Evolutionary conservation across 2,888 invertebrate genomes (phyloP), one percentile per base, ranked within the genome.

Genomic region (Philhelius pedissequus): DNA sequence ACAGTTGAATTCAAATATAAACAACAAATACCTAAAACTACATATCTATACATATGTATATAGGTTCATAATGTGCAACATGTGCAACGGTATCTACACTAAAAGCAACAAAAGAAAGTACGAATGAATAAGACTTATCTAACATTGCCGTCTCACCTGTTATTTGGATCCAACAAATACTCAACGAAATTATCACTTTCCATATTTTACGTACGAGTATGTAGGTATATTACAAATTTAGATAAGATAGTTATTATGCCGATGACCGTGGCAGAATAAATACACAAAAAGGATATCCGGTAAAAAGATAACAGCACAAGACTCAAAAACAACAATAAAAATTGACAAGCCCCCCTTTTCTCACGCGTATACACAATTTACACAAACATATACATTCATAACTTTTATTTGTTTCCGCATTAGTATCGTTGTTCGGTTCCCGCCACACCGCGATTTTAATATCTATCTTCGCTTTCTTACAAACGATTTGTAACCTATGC

Each of bases 111-210:
- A 9, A 52, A 5, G n/a, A 38, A 40, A 7, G 1, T n/a, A n/a
- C n/a, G n/a, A n/a, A n/a, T n/a, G 3, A 25, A 38, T 25, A 15
- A 18, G 1, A 7, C 20, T 56, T 56, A 56, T 56, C 56, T 35
- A 35, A 20, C 1, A 6, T 35, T 56, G 7, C 6, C 27, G 43
- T 13, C 60, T 62, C 64, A 78, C 83, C 83, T 58, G 40, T 75
- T 50, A 35, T 83, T 58, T 25, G 30, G 9, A 64, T 78, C 83
- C n/a, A 83, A 38, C 20, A 83, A 45, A 66, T 83, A 74, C n/a
- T 58, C 70, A 15, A 70, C 74, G 38, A 58, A 78, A 48, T 69
- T 83, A 35, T 78, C 78, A 43, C 73, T 75, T 66, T 78, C 78
- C 83, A 83, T 83, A 3, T 58, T 50, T 50, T 4, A 8, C 11